Evolutionary conservation across 2,888 invertebrate genomes (phyloP).

Genomic region (Macropis europaea): DNA sequence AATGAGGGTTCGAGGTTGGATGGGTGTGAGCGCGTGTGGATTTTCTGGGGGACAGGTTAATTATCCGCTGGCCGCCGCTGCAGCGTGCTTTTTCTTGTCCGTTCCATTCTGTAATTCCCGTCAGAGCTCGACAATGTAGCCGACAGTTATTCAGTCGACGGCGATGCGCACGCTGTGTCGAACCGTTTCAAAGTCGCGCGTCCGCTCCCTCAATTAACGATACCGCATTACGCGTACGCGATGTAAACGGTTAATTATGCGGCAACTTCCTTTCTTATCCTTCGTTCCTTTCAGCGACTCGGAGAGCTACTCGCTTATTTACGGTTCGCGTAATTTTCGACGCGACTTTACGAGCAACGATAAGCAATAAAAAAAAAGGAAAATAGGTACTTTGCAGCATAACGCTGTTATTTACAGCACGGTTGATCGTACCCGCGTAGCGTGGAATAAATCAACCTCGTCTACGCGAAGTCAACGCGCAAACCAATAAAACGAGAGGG

Average conservation of each 20-base stretch:
- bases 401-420: not conserved
- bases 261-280: not conserved
- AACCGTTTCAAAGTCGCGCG: conserved; percentile 14
- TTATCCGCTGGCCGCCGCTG: conserved; percentile 40
- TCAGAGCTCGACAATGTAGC: conserved; percentile 18
- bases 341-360: not conserved
- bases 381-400: not conserved
- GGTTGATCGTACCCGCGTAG: not conserved
- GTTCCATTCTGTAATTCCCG: conserved; percentile 26
- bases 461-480: not conserved
- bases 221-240: not conserved
- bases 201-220: conserved; percentile 12
- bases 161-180: not conserved
- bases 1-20: conserved; percentile 56
- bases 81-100: conserved; percentile 36
- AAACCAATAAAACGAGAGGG: not conserved
- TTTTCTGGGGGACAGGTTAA: conserved; percentile 61
- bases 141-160: conserved; percentile 32
- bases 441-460: not conserved
- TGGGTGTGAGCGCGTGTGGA: conserved; percentile 62
- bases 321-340: not conserved
- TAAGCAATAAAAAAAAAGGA: not conserved
- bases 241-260: conserved; percentile 13
- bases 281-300: not conserved
- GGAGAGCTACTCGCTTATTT: not conserved